Percentiles rank a stretch among this genome's conserved stretches.
phyloP scores from a whole-genome alignment of 2,113 vertebrate genomes.

The Danionella cerebrum region DNA sequence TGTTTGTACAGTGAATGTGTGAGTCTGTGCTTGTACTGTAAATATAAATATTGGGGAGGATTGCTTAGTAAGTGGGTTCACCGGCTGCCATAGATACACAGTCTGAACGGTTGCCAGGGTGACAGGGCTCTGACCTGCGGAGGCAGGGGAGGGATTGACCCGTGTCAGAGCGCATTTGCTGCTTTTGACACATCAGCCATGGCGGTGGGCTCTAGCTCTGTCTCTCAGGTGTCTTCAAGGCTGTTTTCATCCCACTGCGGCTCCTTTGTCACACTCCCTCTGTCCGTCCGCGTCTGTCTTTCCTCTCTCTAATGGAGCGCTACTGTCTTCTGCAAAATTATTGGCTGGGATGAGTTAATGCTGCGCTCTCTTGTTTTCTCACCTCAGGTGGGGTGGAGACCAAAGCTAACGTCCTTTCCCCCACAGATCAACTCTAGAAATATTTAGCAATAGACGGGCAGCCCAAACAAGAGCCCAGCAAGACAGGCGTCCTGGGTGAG shows the following conservation, averaged over 20 bases:
- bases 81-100: background rate
- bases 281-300: background rate
- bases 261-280: background rate
- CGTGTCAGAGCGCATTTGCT: conserved; percentile 28
- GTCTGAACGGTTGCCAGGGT: conserved; percentile 16
- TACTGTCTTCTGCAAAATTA: background rate
- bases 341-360: background rate
- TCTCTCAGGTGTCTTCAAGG: conserved; percentile 24
- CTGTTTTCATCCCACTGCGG: background rate
- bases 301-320: background rate
- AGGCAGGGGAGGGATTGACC: conserved; percentile 27
- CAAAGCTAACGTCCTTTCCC: background rate
- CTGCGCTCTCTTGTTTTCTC: conserved; percentile 3
- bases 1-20: background rate
- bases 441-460: conserved; percentile 18
- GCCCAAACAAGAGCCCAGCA: conserved; percentile 32
- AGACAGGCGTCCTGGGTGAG: conserved; percentile 8
- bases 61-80: background rate
- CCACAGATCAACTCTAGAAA: background rate
- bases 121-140: conserved; percentile 13
- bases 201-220: background rate
- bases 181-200: conserved; percentile 5
- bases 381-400: conserved; percentile 12
- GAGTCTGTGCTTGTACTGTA: background rate
- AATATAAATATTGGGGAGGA: background rate